phyloP scores from a whole-genome alignment of 2,113 vertebrate genomes.

The Tragelaphus strepsiceros region DNA sequence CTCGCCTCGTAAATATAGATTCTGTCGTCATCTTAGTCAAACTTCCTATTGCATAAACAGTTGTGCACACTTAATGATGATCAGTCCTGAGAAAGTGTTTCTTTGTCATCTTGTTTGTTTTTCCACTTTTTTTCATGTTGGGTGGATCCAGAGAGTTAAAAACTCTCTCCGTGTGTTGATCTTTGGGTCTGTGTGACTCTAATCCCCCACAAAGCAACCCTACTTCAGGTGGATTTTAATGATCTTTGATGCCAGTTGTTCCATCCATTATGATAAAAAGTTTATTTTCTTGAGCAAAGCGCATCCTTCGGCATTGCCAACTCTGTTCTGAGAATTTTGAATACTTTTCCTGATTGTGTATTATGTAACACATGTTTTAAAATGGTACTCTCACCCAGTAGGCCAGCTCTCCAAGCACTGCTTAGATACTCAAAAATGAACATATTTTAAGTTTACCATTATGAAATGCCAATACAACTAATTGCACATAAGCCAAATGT shows the following conservation, averaged over 20 bases:
- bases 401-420: background rate
- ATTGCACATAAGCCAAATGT: background rate
- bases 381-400: constrained; percentile 8
- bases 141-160: constrained; percentile 24
- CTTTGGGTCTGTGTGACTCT: constrained; percentile 19
- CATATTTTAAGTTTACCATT: constrained; percentile 9
- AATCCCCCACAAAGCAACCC: constrained; percentile 42
- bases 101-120: constrained; percentile 44
- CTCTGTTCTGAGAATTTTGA: background rate
- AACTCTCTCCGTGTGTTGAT: background rate
- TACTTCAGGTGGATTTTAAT: constrained; percentile 30
- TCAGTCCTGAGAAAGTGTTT: constrained; percentile 28
- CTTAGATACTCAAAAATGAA: background rate
- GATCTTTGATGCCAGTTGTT: background rate
- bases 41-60: background rate
- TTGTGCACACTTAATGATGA: constrained; percentile 16
- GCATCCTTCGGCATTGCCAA: background rate
- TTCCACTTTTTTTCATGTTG: constrained; percentile 30
- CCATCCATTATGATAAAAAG: constrained; percentile 27
- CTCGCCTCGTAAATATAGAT: background rate
- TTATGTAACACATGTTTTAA: background rate
- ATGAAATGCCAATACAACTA: background rate
- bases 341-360: background rate
- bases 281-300: constrained; percentile 27
- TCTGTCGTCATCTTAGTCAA: background rate